These are phyloP conservation scores for Larimichthys polyactis DNA, from an alignment of 2,113 vertebrate species.

Conservation along the genomic window DNA sequence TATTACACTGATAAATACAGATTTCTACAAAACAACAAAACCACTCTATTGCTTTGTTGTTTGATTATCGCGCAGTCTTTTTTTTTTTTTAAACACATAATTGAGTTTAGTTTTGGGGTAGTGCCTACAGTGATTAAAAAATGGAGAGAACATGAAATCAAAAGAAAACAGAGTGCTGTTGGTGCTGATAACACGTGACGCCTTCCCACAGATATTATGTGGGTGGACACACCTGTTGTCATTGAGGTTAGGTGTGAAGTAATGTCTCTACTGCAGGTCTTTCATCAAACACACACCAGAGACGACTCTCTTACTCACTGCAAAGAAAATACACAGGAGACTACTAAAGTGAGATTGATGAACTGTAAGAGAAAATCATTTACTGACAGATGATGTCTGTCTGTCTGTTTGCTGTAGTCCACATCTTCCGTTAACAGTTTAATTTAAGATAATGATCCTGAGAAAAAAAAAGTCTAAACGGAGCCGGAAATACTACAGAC, in stretches of 20 bases:
- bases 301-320: background rate
- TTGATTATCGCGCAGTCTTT: background rate
- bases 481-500: background rate
- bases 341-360: background rate
- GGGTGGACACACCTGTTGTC: background rate
- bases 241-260: slow-evolving; percentile 13
- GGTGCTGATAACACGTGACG: no score
- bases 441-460: slow-evolving; percentile 14
- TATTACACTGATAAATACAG: no score
- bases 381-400: background rate
- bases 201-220: background rate
- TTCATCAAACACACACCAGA: background rate
- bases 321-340: background rate
- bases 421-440: background rate
- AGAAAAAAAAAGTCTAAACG: background rate
- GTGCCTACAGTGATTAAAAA: background rate
- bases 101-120: background rate
- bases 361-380: slow-evolving; percentile 1
- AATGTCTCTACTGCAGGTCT: slow-evolving; percentile 1
- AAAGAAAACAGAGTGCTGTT: background rate
- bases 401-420: no score
- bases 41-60: no score
- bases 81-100: no score
- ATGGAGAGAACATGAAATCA: background rate
- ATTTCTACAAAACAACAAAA: no score